Conservation (phyloP, 2,113 vertebrate species). For the Coregonus clupeaformis region DNA sequence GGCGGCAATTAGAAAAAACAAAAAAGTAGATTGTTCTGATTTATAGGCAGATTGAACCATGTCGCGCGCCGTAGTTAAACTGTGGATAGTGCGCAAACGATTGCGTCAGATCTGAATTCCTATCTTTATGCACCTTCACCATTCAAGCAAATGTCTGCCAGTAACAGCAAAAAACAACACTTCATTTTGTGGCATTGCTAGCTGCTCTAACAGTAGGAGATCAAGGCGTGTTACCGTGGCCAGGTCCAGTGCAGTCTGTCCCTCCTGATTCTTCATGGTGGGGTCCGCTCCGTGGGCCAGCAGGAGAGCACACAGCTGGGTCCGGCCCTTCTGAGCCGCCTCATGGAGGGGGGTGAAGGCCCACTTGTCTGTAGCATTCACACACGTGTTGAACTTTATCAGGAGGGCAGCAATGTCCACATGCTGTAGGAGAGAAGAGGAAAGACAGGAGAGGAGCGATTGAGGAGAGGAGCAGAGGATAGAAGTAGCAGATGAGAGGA, state of each 20-base stretch:
- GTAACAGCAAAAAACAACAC: too few species aligned
- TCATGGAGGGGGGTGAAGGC: slow-evolving; percentile 81
- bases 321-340: slow-evolving; percentile 80
- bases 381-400: slow-evolving; percentile 82
- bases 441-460: background rate
- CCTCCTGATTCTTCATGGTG: slow-evolving; percentile 84
- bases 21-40: too few species aligned
- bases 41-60: too few species aligned
- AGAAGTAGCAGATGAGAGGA: too few species aligned
- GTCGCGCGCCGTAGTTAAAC: too few species aligned
- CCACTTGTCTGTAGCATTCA: slow-evolving; percentile 83
- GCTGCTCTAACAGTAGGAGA: too few species aligned
- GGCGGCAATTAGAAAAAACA: too few species aligned
- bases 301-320: slow-evolving; percentile 79
- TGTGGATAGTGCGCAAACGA: too few species aligned
- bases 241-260: slow-evolving; percentile 78
- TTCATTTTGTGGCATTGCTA: too few species aligned
- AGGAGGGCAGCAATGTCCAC: slow-evolving; percentile 81
- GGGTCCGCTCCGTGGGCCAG: slow-evolving; percentile 81
- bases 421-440: slow-evolving; percentile 60
- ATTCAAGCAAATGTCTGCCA: too few species aligned
- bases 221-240: slow-evolving; percentile 67
- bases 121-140: too few species aligned
- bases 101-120: too few species aligned
- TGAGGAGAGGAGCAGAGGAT: background rate